These are phyloP conservation scores for Norana najaformis DNA, from an alignment of 2,888 invertebrate genomes.

Conservation along the genomic window DNA sequence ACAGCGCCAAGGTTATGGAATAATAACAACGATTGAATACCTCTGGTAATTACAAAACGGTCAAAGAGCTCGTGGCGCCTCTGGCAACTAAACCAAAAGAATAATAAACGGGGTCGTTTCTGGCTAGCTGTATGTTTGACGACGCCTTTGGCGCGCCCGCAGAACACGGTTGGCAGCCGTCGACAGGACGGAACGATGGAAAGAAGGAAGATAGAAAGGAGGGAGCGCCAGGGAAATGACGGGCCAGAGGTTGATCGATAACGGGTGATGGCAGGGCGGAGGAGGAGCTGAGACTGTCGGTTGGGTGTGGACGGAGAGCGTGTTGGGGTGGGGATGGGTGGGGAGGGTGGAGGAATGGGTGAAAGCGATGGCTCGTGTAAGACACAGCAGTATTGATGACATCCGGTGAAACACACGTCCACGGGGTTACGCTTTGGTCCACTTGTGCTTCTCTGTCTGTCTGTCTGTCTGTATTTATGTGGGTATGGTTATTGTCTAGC, in stretches of 20 bases:
- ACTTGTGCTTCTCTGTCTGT: too few relatives aligned
- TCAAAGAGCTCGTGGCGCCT: background rate
- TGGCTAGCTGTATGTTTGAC: background rate
- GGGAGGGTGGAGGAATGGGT: background rate
- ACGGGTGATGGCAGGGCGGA: background rate
- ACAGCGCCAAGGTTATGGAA: background rate
- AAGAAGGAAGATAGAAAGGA: too few relatives aligned
- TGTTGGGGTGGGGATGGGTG: background rate
- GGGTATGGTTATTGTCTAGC: too few relatives aligned
- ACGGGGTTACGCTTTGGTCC: too few relatives aligned
- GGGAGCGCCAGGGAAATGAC: too few relatives aligned
- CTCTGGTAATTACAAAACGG: background rate
- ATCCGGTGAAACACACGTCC: too few relatives aligned
- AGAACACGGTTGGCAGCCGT: too few relatives aligned
- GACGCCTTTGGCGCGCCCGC: background rate
- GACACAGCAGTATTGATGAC: too few relatives aligned
- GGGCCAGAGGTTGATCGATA: background rate
- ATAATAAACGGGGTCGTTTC: background rate
- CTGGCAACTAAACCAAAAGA: background rate
- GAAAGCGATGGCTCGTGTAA: too few relatives aligned
- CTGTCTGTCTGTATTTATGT: too few relatives aligned
- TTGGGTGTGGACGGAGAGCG: background rate
- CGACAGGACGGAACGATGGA: too few relatives aligned
- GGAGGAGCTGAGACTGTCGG: background rate
- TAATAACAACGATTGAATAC: background rate